phyloP scores from a whole-genome alignment of 2,888 invertebrate species.

The Acrobasis suavella region DNA sequence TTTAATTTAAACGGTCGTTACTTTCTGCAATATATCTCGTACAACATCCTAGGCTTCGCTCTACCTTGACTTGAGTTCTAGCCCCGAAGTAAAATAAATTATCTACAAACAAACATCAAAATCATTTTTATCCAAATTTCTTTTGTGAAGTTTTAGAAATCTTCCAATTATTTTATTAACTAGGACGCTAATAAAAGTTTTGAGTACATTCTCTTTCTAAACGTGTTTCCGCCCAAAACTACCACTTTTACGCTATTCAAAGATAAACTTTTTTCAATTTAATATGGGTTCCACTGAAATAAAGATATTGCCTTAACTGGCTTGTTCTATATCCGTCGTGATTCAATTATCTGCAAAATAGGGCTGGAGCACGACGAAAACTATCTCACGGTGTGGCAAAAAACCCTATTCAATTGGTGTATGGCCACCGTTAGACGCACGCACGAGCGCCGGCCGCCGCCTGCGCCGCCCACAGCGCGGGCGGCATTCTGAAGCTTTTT shows the following conservation, averaged over 20 bases:
- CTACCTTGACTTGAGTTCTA: too few species aligned
- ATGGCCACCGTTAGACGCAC: constrained; percentile 70
- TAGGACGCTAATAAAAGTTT: too few species aligned
- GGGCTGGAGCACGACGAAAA: constrained; percentile 57
- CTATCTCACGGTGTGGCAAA: constrained; percentile 58
- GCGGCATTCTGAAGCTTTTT: constrained; percentile 60
- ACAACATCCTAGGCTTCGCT: too few species aligned
- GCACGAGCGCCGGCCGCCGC: constrained; percentile 60
- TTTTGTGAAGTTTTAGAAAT: too few species aligned
- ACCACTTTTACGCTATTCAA: not conserved
- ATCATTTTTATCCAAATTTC: too few species aligned
- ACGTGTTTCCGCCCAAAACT: too few species aligned
- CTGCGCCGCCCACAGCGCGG: constrained; percentile 41
- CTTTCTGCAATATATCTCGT: not conserved
- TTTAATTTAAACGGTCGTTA: constrained; percentile 10
- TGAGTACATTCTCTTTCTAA: too few species aligned
- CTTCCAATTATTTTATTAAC: too few species aligned
- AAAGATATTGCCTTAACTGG: constrained; percentile 34
- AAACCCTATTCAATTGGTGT: constrained; percentile 70
- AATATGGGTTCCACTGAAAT: too few species aligned
- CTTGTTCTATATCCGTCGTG: constrained; percentile 46
- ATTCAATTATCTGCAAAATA: constrained; percentile 67
- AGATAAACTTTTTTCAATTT: not conserved
- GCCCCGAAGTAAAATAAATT: too few species aligned
- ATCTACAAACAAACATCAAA: too few species aligned